Base-by-base conservation (phyloP, 2,113 vertebrate species). In the Heterocephalus glaber region DNA sequence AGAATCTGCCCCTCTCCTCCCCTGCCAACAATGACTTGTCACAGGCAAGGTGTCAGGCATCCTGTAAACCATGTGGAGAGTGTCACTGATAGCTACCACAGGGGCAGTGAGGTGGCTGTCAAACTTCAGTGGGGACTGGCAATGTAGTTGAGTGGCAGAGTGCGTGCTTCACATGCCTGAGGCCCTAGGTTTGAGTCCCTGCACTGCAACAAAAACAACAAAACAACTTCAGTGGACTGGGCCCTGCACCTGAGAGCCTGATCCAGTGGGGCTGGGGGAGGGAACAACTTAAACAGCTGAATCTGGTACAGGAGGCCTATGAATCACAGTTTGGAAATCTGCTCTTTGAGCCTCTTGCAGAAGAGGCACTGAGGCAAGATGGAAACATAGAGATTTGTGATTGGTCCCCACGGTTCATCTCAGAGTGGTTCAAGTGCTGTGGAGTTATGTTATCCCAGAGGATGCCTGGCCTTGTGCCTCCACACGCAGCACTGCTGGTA, bases 401-500 rank as follows among this genome's bases (percentile, higher is more conserved):
- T 10, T 7, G 13, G 44, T 24, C 13, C 86, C 10, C 30, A 35
- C 1, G 3, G 0, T 13, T 54, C 70, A 47, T 82, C 35, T 84
- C 58, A 33, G 90, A 13, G 17, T 5, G 11, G 14, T 38, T 63
- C 54, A 38, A 6, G 79, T 65, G 52, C 58, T 6, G 6, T 65
- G 20, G 41, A 7, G 33, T n/a, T 44, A 11, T 17, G n/a, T 65
- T 20, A 17, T 41, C 38, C 10, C 38, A 56, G 26, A 87, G 58
- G 56, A 44, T 33, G 14, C 2, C 56, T 49, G n/a, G 49, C 28
- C 44, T 54, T 38, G 10, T 17, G 7, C 65, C 14, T 26, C 58
- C 7, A 0, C 2, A 0, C 10, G 26, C 3, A 14, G 35, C 38
- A 41, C 16, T 30, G n/a, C 49, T 8, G 26, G 33, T 72, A n/a